phyloP scores from a whole-genome alignment of 2,888 invertebrate genomes.

The Phlogophora meticulosa region DNA sequence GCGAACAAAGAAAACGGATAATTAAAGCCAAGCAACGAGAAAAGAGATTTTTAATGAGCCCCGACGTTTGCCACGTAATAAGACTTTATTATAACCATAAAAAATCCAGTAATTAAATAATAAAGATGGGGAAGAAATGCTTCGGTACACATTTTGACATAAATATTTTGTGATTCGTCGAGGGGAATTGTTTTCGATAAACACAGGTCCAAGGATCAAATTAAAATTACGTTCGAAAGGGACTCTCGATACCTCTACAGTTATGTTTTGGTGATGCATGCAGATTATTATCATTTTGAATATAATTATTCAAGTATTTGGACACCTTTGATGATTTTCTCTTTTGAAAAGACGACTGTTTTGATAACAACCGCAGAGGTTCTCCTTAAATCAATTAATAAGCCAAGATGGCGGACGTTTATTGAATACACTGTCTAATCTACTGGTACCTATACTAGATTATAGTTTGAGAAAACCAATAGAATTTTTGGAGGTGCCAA shows the following conservation, averaged over 20 bases:
- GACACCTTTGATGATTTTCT: not conserved
- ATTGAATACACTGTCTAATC: constrained; percentile 54
- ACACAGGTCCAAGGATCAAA: constrained; percentile 5
- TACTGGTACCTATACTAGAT: constrained; percentile 20
- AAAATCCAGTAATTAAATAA: constrained; percentile 80
- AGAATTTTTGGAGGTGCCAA: constrained; percentile 77
- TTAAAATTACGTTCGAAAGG: constrained; percentile 29
- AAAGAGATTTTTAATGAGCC: constrained; percentile 89
- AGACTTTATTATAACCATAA: constrained; percentile 86
- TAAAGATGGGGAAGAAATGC: constrained; percentile 65
- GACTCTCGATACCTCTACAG: too few species aligned
- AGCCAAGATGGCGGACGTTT: constrained; percentile 2
- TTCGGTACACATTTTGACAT: constrained; percentile 53
- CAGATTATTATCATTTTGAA: not conserved
- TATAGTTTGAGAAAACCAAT: constrained; percentile 69
- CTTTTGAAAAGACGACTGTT: not conserved
- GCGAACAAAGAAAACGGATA: constrained; percentile 89
- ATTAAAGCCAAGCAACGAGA: constrained; percentile 87
- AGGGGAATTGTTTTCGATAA: constrained; percentile 25
- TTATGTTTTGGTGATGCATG: not conserved
- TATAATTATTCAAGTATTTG: not conserved
- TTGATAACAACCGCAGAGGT: too few species aligned
- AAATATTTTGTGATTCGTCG: constrained; percentile 45
- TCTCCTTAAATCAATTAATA: constrained; percentile 6
- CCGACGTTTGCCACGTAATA: constrained; percentile 85